Conservation (phyloP, 2,797 vertebrate species). For the Phyllotis vaccarum region DNA sequence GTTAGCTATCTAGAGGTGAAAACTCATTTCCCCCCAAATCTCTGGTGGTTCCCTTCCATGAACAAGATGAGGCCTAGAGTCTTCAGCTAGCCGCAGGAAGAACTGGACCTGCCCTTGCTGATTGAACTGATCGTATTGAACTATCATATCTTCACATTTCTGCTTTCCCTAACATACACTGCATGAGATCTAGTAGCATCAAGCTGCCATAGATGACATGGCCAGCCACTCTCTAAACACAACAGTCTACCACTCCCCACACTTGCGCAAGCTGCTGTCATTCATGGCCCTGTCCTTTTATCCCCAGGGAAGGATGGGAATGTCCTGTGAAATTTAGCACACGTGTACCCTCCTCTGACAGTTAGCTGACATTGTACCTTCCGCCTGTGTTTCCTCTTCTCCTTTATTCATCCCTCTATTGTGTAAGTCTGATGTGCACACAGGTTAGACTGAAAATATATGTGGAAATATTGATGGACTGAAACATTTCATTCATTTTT, state of each 20-base stretch:
- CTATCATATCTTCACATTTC: neutral
- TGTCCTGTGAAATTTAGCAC: neutral
- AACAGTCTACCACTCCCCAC: neutral
- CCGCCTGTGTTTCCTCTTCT: neutral
- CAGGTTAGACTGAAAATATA: conserved; percentile 28
- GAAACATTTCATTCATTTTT: neutral
- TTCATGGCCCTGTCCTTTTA: neutral
- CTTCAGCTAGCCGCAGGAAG: neutral
- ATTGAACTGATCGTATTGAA: neutral
- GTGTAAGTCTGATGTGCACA: neutral
- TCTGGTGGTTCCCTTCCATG: neutral
- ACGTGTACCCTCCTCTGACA: neutral
- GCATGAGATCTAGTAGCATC: neutral
- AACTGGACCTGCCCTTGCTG: neutral
- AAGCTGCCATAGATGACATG: too few relatives aligned
- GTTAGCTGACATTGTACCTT: neutral
- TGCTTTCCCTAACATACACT: too few relatives aligned
- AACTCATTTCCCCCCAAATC: conserved; percentile 17
- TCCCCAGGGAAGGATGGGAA: neutral
- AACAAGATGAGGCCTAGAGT: neutral
- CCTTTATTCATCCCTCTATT: neutral
- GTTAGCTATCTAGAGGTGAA: conserved; percentile 31
- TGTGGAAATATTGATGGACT: neutral
- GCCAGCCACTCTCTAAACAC: neutral
- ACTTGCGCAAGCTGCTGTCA: neutral